Base-by-base conservation (phyloP, 2,888 invertebrate species). In the Pilophorus perplexus region DNA sequence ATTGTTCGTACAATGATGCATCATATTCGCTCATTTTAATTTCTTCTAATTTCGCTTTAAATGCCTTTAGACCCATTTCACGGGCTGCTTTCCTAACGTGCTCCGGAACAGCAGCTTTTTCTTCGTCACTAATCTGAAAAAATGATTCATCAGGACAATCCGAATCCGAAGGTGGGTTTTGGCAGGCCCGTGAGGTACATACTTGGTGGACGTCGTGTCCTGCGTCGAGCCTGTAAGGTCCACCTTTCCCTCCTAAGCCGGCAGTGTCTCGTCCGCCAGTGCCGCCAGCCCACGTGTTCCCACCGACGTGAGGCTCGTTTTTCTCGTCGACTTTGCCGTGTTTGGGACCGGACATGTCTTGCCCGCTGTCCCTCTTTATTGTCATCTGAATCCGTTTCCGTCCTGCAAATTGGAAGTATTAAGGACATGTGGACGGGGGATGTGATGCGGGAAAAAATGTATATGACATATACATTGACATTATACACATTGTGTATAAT, bases 251-350 rank as follows among this genome's bases (percentile, higher is more conserved):
- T 8, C 97, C 97, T 40, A 98, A 80, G 1, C 97, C 97, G 0
- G 96, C 95, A 0, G 96, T 97, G 76, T 95, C 94, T 65, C 94
- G 80, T 4, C 80, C 95, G 33, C 93, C 95, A 8, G 88, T 90
- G 57, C 96, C 96, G 27, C 96, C 95, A 48, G 96, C 95, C 96
- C 97, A 98, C 0, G 89, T 93, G 76, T 94, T 94, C 0, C 97
- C 97, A 27, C 97, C 97, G 42, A 95, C 93, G 78, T 98, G 97
- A 0, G 96, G 95, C 46, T 89, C 85, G 74, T 92, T 91, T 12
- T 89, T 87, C 0, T 89, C 85, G 77, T 96, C 96, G 14, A 89
- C 84, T 78, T 95, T 94, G 1, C 97, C 98, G 76, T 93, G 88
- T 75, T 97, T 98, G 0, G 97, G 96, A 0, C 81, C 81, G 4